Evolutionary conservation across 2,888 invertebrate genomes (phyloP).

Genomic region (Drosophila multiciliata): DNA sequence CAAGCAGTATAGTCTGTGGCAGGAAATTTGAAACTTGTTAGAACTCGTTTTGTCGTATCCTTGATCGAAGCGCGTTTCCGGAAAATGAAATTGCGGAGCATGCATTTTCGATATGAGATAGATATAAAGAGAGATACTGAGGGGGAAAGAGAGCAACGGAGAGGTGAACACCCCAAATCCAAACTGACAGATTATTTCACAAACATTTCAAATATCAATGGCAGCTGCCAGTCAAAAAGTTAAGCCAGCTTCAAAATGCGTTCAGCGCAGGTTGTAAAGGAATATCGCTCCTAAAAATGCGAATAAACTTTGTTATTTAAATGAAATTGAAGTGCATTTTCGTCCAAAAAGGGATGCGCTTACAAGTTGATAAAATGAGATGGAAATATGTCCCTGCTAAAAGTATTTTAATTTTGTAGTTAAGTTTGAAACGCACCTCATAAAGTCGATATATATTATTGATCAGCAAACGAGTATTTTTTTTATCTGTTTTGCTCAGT

Average conservation of each 20-base stretch:
- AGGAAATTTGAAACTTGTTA: slow-evolving; percentile 76
- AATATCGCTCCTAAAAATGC: neutral
- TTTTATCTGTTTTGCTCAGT: neutral
- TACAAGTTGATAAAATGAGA: slow-evolving; percentile 10
- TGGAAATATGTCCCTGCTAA: neutral
- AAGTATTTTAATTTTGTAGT: neutral
- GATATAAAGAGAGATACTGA: neutral
- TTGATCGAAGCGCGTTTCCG: slow-evolving; percentile 45
- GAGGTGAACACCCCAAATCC: slow-evolving; percentile 5
- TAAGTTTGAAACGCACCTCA: neutral
- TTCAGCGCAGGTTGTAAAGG: neutral
- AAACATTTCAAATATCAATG: slow-evolving; percentile 40
- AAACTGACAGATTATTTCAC: slow-evolving; percentile 30
- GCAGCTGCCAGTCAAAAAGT: slow-evolving; percentile 18
- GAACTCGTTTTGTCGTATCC: slow-evolving; percentile 34
- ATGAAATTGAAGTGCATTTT: slow-evolving; percentile 15
- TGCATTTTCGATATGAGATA: slow-evolving; percentile 50
- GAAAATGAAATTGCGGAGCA: slow-evolving; percentile 59
- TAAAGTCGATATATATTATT: neutral
- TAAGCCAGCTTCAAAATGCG: slow-evolving; percentile 16
- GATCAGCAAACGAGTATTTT: neutral
- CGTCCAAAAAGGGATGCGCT: neutral
- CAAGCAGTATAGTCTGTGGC: slow-evolving; percentile 23
- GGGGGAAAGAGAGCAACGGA: neutral
- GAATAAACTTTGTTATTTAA: slow-evolving; percentile 1